A percentile compares a stretch with the other conserved stretches of the same genome.
Conservation (phyloP, 2,113 vertebrate species). For the Colius striatus region DNA sequence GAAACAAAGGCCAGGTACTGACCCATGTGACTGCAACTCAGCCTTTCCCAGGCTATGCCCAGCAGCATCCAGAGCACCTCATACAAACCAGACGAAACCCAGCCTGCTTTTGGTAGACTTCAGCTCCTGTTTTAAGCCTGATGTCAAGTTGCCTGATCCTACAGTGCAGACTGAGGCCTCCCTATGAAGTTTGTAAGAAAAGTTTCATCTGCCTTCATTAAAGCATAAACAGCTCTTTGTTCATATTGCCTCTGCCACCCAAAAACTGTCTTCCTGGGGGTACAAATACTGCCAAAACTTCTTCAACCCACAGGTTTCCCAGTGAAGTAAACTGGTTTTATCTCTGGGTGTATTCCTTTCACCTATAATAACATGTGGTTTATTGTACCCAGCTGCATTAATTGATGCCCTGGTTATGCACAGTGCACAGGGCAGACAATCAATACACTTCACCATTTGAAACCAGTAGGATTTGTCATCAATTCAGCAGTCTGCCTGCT, state of each 20-base stretch:
- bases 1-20: background rate
- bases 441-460: constrained; percentile 7
- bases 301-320: background rate
- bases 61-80: background rate
- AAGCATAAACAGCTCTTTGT: background rate
- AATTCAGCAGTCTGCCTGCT: background rate
- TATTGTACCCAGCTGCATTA: constrained; percentile 17
- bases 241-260: background rate
- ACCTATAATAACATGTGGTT: background rate
- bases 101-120: background rate
- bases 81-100: background rate
- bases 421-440: constrained; percentile 21
- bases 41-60: background rate
- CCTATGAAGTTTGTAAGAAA: background rate
- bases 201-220: background rate
- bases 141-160: background rate
- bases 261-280: background rate
- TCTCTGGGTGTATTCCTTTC: background rate
- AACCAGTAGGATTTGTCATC: background rate
- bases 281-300: background rate
- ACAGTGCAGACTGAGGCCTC: background rate
- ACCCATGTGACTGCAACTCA: background rate
- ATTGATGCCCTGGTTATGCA: background rate
- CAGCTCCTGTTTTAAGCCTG: background rate
- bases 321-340: background rate